Evolutionary conservation across 92 coral and sea anemone genomes (phyloP), one percentile per base, ranked within the genome.

Genomic region (Chrysogorgia sp.): DNA sequence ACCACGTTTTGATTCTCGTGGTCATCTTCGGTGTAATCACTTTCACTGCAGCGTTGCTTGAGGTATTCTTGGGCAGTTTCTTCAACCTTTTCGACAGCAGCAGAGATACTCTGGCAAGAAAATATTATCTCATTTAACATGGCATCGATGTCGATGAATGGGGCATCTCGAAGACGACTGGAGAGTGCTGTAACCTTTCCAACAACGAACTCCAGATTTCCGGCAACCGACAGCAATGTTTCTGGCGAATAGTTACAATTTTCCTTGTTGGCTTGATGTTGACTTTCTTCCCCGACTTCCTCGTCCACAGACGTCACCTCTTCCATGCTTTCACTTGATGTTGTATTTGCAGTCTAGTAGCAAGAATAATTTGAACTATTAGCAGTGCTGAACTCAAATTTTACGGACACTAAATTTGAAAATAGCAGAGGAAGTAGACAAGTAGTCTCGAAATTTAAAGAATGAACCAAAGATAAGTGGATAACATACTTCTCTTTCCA

Each of bases 1-100:
- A n/a, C n/a, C n/a, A n/a, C n/a, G n/a, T n/a, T n/a, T n/a, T n/a
- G n/a, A n/a, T n/a, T n/a, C n/a, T n/a, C n/a, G n/a, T n/a, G n/a
- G n/a, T n/a, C n/a, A n/a, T n/a, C n/a, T n/a, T n/a, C n/a, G n/a
- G n/a, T n/a, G n/a, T n/a, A n/a, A n/a, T n/a, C n/a, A n/a, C n/a
- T n/a, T 59, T 61, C n/a, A 61, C 34, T 28, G 20, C 41, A 61
- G 28, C 20, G 40, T 61, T 61, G 40, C 41, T 61, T 37, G 28
- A 61, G 40, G 41, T 61, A 2, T 61, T 31, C 67, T 61, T 61
- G 40, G 19, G 67, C 67, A 61, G 67, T 61, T 28, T 61, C 67
- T 7, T 3, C 19, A 10, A 61, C 41, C 20, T 61, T 61, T 13
- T 61, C 67, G 34, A 28, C 41, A 4, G 20, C 67, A 29, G 17